phyloP scores from a whole-genome alignment of 1,140 invertebrate species.

The Pomacea maculata region DNA sequence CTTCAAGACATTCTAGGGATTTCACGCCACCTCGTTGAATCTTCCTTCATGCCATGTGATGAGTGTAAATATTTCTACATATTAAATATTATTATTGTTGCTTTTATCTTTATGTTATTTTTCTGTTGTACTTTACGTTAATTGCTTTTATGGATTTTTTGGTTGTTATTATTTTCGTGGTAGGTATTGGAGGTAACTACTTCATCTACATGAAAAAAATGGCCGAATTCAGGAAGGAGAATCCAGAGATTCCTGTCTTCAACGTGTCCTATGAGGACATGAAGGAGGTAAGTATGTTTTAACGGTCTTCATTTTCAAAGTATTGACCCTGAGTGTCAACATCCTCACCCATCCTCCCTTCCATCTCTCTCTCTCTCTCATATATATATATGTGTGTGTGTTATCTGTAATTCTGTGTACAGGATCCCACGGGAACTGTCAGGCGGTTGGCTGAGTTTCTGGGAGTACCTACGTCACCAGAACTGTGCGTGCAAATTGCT shows the following conservation, averaged over 20 bases:
- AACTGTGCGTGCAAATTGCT: constrained; percentile 22
- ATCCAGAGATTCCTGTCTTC: constrained; percentile 27
- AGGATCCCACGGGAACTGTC: constrained; percentile 27
- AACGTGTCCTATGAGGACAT: constrained; percentile 37
- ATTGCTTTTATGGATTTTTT: too few relatives aligned
- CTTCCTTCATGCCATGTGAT: too few relatives aligned
- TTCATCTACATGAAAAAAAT: constrained; percentile 33
- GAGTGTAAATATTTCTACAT: too few relatives aligned
- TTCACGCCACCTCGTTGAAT: too few relatives aligned
- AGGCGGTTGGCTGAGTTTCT: constrained; percentile 27
- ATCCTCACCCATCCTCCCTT: too few relatives aligned
- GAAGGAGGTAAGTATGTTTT: constrained; percentile 21
- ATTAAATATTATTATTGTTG: too few relatives aligned
- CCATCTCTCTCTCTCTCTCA: background rate
- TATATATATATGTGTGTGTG: background rate
- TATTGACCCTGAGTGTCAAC: background rate
- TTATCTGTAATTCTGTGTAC: background rate
- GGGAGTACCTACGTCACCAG: constrained; percentile 7
- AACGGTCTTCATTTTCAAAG: too few relatives aligned
- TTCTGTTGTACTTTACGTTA: too few relatives aligned
- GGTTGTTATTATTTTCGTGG: too few relatives aligned
- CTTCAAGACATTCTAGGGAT: too few relatives aligned
- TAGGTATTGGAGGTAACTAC: constrained; percentile 15
- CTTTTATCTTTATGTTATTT: too few relatives aligned
- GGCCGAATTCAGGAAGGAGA: constrained; percentile 25